These are phyloP conservation scores for Epinotia demarniana DNA, from an alignment of 2,888 invertebrate genomes.

Conservation along the genomic window DNA sequence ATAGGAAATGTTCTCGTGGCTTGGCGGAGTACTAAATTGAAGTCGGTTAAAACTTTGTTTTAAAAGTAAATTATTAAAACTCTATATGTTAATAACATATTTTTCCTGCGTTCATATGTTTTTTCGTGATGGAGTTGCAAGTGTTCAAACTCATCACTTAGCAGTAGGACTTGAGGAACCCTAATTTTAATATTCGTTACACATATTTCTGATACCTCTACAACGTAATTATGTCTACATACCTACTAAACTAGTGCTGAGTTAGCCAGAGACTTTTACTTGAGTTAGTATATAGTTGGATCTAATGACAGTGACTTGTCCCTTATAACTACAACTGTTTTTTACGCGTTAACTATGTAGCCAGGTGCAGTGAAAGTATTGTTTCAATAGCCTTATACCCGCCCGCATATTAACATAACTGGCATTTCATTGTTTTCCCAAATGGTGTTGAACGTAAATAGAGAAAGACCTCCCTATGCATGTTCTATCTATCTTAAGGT, in stretches of 20 bases:
- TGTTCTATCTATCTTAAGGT: too few relatives aligned
- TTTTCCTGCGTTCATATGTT: too few relatives aligned
- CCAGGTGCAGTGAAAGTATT: background rate
- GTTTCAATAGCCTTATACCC: slow-evolving; percentile 5
- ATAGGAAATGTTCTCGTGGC: too few relatives aligned
- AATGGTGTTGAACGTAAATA: background rate
- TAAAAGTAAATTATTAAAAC: too few relatives aligned
- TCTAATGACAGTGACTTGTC: background rate
- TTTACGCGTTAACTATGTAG: background rate
- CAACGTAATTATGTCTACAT: background rate
- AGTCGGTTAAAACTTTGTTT: too few relatives aligned
- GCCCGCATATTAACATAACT: background rate
- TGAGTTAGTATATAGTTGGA: background rate
- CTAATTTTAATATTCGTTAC: background rate
- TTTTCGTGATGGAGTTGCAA: too few relatives aligned
- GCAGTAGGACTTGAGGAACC: slow-evolving; percentile 2
- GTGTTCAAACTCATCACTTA: background rate
- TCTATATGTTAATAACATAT: too few relatives aligned
- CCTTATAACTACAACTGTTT: background rate
- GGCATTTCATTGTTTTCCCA: background rate
- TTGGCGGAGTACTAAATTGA: too few relatives aligned
- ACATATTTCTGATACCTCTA: background rate
- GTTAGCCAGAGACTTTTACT: background rate
- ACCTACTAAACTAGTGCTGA: background rate
- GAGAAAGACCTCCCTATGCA: too few relatives aligned